These are phyloP conservation scores for Euzophera pinguis DNA, from an alignment of 2,888 invertebrate species.

Conservation along the genomic window DNA sequence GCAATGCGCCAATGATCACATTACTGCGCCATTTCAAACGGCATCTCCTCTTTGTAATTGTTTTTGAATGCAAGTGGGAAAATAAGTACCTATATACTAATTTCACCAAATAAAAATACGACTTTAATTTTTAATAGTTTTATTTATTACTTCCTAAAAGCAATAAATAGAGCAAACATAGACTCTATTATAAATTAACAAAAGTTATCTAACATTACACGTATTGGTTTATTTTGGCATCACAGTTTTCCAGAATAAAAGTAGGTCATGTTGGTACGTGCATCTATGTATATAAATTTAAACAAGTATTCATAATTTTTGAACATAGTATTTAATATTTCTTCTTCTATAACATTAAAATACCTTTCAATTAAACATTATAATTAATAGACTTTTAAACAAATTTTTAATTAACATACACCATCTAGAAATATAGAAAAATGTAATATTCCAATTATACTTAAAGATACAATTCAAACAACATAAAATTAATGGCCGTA, in stretches of 20 bases:
- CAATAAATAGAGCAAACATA: constrained; percentile 75
- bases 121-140: constrained; percentile 32
- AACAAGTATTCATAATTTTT: constrained; percentile 5
- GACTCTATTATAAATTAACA: constrained; percentile 75
- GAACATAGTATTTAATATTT: not conserved
- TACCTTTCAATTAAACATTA: constrained; percentile 12
- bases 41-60: no score
- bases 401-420: constrained; percentile 26
- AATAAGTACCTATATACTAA: no score
- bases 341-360: not conserved
- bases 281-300: not conserved
- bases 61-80: no score
- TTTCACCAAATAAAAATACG: not conserved
- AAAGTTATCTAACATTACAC: constrained; percentile 59
- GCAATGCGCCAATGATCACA: no score
- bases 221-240: constrained; percentile 66
- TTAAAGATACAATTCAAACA: constrained; percentile 24
- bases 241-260: constrained; percentile 61
- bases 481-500: constrained; percentile 17
- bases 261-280: constrained; percentile 28
- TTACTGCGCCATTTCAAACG: no score
- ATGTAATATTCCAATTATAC: constrained; percentile 36
- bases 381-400: constrained; percentile 23
- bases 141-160: constrained; percentile 74
- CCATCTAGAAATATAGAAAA: constrained; percentile 28